Percentiles rank a stretch among this genome's conserved stretches.
phyloP scores from a whole-genome alignment of 2,113 vertebrate genomes.

The Aegotheles bennettii region DNA sequence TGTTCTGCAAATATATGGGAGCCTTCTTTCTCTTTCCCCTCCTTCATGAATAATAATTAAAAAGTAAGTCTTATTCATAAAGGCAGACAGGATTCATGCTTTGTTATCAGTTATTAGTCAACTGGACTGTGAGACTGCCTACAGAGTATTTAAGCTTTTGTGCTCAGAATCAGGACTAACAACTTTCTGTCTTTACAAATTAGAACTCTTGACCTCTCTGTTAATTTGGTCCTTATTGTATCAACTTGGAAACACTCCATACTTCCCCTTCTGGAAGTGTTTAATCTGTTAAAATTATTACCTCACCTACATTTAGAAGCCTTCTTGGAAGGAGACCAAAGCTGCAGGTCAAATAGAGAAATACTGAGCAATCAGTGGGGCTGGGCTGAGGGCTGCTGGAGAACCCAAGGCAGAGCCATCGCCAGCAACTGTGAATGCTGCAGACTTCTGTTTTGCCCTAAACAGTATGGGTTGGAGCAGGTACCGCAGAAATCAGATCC shows the following conservation, averaged over 20 bases:
- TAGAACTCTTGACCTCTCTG: not conserved
- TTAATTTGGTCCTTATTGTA: constrained; percentile 7
- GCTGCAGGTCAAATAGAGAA: not conserved
- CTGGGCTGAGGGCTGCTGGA: not conserved
- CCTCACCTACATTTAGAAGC: not conserved
- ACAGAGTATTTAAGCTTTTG: not conserved
- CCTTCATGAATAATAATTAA: not conserved
- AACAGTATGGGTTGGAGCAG: not conserved
- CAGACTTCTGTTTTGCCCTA: not conserved
- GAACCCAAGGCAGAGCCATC: not conserved
- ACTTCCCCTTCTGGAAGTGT: not conserved
- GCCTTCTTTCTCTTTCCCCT: not conserved
- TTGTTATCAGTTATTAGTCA: not conserved
- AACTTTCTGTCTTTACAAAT: not conserved
- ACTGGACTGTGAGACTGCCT: not conserved
- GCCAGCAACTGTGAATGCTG: not conserved
- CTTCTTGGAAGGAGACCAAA: constrained; percentile 24
- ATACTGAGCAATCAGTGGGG: not conserved
- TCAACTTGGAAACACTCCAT: not conserved
- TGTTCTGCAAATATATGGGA: not conserved
- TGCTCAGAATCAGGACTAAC: not conserved
- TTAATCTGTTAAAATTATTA: constrained; percentile 34
- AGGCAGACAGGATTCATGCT: not conserved
- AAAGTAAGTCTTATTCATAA: not conserved
- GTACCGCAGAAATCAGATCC: not conserved